Evolutionary conservation across 2,888 invertebrate species (phyloP).

Genomic region (Acanthosepion esculentum): DNA sequence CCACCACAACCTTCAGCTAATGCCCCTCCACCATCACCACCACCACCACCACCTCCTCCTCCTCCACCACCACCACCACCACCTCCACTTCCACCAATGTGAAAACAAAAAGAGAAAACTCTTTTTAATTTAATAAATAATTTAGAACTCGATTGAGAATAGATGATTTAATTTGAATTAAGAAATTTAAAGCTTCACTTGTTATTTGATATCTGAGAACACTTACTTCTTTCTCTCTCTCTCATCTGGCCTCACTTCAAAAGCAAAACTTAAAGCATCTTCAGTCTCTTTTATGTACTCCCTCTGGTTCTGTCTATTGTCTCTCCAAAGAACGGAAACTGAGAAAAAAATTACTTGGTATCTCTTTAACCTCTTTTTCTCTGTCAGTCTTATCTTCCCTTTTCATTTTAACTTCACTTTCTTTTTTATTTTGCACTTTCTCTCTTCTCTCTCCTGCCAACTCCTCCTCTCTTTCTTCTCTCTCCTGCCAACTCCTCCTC

Average conservation of each 20-base stretch:
- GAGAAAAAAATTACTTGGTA: no score
- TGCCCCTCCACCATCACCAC: constrained; percentile 57
- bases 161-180: not conserved
- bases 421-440: not conserved
- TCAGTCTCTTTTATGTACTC: no score
- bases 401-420: not conserved
- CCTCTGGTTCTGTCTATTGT: no score
- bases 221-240: not conserved
- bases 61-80: constrained; percentile 55
- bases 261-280: no score
- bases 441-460: not conserved
- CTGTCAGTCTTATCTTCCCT: no score
- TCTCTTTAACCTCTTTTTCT: no score
- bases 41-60: constrained; percentile 56
- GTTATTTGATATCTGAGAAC: not conserved
- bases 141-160: not conserved
- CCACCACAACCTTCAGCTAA: constrained; percentile 57
- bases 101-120: constrained; percentile 46
- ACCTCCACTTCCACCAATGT: constrained; percentile 54
- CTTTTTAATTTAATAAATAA: not conserved
- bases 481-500: not conserved
- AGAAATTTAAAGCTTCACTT: constrained; percentile 11
- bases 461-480: not conserved
- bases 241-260: no score
- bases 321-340: no score